Evolutionary conservation across 2,113 vertebrate genomes (phyloP).

Genomic region (Rhea americana): DNA sequence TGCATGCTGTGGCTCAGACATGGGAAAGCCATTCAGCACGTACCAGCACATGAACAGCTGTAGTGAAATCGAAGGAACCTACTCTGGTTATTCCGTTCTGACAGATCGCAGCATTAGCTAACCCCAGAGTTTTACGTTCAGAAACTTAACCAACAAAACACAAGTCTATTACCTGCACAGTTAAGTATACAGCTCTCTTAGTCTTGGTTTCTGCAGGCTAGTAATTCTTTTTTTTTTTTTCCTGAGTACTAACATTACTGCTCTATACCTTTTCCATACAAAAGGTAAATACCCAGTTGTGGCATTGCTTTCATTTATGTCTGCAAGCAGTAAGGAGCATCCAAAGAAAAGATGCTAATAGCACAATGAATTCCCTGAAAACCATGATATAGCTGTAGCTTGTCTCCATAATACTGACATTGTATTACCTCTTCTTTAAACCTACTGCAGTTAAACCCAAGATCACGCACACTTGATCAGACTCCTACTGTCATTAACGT

Average conservation of each 20-base stretch:
- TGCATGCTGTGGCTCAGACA: not conserved
- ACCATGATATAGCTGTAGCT: not conserved
- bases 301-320: not conserved
- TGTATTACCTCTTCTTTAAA: not conserved
- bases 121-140: not conserved
- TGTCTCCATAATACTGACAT: not conserved
- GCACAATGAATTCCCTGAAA: not conserved
- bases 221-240: too few relatives aligned
- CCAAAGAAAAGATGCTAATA: not conserved
- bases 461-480: not conserved
- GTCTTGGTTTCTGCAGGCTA: too few relatives aligned
- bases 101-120: not conserved
- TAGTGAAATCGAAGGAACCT: fast-evolving
- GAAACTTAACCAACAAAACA: not conserved
- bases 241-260: not conserved
- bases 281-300: not conserved
- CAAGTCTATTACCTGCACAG: not conserved
- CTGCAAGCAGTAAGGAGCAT: not conserved
- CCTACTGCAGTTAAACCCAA: not conserved
- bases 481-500: not conserved
- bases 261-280: not conserved
- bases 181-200: not conserved
- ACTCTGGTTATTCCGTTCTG: not conserved
- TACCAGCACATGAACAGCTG: not conserved
- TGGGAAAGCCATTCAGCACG: not conserved